These are phyloP conservation scores for Clitarchus hookeri DNA, from an alignment of 2,888 invertebrate species.

Conservation along the genomic window DNA sequence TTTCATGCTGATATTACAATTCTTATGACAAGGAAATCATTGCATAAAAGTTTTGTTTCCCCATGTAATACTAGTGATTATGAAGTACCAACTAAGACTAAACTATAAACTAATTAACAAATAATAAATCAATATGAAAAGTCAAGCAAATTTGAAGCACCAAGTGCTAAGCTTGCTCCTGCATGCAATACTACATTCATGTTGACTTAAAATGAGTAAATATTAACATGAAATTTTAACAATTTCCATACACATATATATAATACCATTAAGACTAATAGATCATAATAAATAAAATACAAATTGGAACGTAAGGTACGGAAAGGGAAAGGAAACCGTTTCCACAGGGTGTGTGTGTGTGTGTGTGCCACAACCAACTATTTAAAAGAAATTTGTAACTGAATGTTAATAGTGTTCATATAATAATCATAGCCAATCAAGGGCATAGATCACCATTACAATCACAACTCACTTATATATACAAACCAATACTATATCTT, in stretches of 20 bases:
- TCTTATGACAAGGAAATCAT: neutral
- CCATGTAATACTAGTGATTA: neutral
- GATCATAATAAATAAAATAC: constrained; percentile 17
- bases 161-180: constrained; percentile 4
- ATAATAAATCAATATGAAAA: neutral
- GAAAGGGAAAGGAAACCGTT: neutral
- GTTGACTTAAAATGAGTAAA: constrained; percentile 1
- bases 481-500: neutral
- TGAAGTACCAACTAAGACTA: neutral
- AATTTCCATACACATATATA: neutral
- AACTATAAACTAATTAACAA: neutral
- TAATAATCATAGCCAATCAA: neutral
- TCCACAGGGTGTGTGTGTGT: neutral
- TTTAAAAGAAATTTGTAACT: neutral
- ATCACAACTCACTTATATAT: neutral
- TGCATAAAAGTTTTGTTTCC: neutral
- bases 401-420: neutral
- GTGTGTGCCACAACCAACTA: neutral
- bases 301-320: neutral
- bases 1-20: neutral
- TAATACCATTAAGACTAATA: constrained; percentile 18
- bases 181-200: neutral
- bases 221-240: neutral
- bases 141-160: neutral
- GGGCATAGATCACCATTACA: neutral